These are phyloP conservation scores for Sycophila texana DNA, from an alignment of 2,888 invertebrate genomes.

Conservation along the genomic window DNA sequence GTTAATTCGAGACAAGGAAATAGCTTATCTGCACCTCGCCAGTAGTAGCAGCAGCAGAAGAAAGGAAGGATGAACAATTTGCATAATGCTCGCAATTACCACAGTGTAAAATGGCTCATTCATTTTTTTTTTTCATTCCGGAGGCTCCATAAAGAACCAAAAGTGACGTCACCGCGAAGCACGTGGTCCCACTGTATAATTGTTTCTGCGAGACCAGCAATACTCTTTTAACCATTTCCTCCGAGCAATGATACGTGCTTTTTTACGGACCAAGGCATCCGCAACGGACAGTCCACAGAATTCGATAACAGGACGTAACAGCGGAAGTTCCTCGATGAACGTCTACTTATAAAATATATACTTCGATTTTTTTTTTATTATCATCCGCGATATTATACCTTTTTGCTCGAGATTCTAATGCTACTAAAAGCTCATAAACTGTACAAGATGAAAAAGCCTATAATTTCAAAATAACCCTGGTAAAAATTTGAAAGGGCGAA, in stretches of 20 bases:
- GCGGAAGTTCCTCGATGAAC: conserved; percentile 28
- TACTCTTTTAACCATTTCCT: conserved; percentile 33
- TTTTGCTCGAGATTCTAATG: neutral
- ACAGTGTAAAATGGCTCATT: no score
- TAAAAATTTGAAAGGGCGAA: no score
- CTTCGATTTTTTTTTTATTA: no score
- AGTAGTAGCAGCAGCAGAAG: neutral
- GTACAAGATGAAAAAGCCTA: no score
- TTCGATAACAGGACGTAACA: conserved; percentile 31
- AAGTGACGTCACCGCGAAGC: conserved; percentile 3
- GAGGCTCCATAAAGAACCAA: neutral
- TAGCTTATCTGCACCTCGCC: neutral
- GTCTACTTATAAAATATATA: neutral
- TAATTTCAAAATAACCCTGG: no score
- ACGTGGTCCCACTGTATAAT: conserved; percentile 3
- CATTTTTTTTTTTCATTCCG: conserved; percentile 9
- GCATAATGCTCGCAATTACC: conserved; percentile 28
- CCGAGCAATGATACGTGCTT: neutral
- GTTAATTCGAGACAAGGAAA: neutral
- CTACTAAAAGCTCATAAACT: neutral
- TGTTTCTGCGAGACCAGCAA: conserved; percentile 9
- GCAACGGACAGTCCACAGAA: neutral
- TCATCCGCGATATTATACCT: no score
- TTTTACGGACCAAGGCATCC: conserved; percentile 32
- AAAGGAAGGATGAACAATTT: conserved; percentile 12